Conservation (phyloP, 1,140 invertebrate genomes). For the Ceratosolen solmsi region DNA sequence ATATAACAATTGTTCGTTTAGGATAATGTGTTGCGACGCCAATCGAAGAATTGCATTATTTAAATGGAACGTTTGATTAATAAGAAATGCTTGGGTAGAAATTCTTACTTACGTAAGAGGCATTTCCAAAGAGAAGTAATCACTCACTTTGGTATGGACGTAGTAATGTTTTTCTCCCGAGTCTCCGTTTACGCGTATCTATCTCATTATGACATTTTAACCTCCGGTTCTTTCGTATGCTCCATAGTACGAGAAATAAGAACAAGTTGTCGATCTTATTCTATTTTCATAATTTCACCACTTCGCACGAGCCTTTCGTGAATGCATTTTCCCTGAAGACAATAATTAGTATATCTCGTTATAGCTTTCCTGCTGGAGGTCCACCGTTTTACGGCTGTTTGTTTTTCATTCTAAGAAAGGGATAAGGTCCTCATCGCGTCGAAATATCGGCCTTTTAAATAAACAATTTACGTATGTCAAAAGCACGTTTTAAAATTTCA, state of each 20-base stretch:
- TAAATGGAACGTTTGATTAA: neutral
- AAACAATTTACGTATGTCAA: neutral
- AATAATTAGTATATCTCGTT: neutral
- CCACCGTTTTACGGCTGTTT: neutral
- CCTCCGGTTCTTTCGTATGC: slow-evolving; percentile 5
- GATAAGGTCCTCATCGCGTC: neutral
- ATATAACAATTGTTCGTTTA: too few species aligned
- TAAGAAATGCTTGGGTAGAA: neutral
- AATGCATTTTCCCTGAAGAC: neutral
- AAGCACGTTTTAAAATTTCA: too few species aligned
- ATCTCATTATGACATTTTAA: slow-evolving; percentile 37
- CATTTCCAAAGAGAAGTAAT: neutral
- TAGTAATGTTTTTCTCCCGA: slow-evolving; percentile 9
- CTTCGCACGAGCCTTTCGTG: too few species aligned
- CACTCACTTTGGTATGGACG: neutral
- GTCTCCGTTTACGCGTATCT: slow-evolving; percentile 14
- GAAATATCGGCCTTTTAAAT: neutral
- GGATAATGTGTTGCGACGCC: too few species aligned
- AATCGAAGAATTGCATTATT: too few species aligned
- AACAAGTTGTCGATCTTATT: neutral
- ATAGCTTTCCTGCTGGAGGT: neutral
- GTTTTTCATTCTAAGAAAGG: neutral
- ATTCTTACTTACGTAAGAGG: neutral
- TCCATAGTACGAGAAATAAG: neutral
- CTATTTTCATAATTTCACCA: neutral